These are phyloP conservation scores for Pipistrellus nathusii DNA, from an alignment of 2,797 vertebrate genomes.

Conservation along the genomic window DNA sequence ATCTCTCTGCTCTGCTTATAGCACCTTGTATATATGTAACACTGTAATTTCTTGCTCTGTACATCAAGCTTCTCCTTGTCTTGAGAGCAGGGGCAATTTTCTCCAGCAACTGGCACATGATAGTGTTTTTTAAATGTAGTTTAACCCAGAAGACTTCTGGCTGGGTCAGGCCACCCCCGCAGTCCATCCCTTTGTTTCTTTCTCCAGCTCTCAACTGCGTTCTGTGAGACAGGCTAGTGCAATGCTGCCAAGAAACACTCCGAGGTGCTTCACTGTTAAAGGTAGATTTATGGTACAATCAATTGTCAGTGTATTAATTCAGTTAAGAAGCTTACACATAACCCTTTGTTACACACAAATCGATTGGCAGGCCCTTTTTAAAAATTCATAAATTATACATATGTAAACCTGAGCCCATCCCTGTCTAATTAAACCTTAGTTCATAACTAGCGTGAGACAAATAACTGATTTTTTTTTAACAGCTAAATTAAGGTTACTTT, in stretches of 20 bases:
- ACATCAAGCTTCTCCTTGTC: not conserved
- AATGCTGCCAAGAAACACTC: conserved; percentile 45
- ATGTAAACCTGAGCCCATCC: conserved; percentile 52
- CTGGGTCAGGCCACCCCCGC: not conserved
- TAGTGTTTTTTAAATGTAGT: not conserved
- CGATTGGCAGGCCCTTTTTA: conserved; percentile 49
- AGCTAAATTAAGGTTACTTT: conserved; percentile 55
- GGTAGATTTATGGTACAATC: conserved; percentile 59
- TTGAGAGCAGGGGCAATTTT: not conserved
- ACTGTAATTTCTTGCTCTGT: not conserved
- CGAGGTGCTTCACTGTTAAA: not conserved
- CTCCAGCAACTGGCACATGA: not conserved
- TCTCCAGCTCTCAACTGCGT: not conserved
- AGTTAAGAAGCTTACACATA: conserved; percentile 72
- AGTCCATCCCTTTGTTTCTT: not conserved
- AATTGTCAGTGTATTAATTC: conserved; percentile 72
- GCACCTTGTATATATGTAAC: not conserved
- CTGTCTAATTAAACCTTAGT: conserved; percentile 72
- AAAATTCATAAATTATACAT: conserved; percentile 70
- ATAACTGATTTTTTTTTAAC: conserved; percentile 39
- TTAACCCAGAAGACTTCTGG: conserved; percentile 7
- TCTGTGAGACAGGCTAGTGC: not conserved
- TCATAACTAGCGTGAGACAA: conserved; percentile 72
- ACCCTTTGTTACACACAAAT: conserved; percentile 71
- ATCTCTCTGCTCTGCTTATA: not conserved